Evolutionary conservation across 2,888 invertebrate genomes (phyloP), one percentile per base, ranked within the genome.

Genomic region (Lasius platythorax): DNA sequence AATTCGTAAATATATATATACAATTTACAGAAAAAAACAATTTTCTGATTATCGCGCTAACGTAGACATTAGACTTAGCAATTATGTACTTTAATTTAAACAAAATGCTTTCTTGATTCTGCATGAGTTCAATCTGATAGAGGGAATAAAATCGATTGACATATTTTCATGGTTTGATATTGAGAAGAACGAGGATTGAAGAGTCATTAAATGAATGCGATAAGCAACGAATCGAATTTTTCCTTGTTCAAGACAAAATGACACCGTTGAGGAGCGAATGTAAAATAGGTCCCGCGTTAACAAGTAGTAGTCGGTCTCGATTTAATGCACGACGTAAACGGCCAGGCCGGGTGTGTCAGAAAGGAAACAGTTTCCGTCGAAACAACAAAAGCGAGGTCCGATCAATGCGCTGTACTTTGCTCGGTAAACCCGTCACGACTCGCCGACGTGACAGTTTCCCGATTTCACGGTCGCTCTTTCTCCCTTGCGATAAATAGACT

Each of bases 381-480:
- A 73, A 73, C 58, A 72, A 50, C 23, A 79, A 73, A 64, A 66
- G 58, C 33, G 28, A 72, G 23, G 23, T 37, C 28, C 73, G 79
- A 73, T 58, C 79, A 46, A 79, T 72, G 72, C 73, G 33, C 72
- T 23, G 23, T 37, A 50, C 30, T 79, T 58, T 11, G 73, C 37
- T 79, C 58, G 73, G 79, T 79, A 79, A 79, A 79, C 73, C 79
- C 73, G 73, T 72, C 73, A 64, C 79, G 79, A 78, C n/a, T 72
- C 33, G 43, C 37, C 30, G 72, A 78, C 72, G 43, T 79, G 79
- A 79, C 79, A 79, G 73, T 43, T 79, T 58, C 23, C 43, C 73
- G 72, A 58, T 58, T 72, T 58, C 58, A 72, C 33, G 23, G 56
- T 56, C 23, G 8, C 28, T 58, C 28, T 58, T 79, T 79, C 30